phyloP scores from a whole-genome alignment of 1,140 invertebrate species.

The Triops cancriformis region DNA sequence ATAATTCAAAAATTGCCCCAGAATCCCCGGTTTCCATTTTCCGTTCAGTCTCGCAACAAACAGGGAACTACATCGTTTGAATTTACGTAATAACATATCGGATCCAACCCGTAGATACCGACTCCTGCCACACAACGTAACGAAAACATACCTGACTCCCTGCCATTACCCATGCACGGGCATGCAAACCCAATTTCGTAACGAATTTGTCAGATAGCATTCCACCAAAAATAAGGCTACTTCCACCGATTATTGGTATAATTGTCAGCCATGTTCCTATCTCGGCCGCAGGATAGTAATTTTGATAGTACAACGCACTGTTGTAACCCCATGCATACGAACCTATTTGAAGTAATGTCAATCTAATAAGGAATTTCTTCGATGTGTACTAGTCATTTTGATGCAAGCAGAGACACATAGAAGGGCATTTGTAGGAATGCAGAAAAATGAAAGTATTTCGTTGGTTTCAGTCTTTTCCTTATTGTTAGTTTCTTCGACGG shows the following conservation, averaged over 20 bases:
- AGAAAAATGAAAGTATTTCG: conserved; percentile 44
- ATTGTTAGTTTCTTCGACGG: conserved; percentile 5
- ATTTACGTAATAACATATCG: too few species aligned
- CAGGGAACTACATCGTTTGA: too few species aligned
- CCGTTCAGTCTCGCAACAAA: too few species aligned
- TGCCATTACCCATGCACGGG: conserved; percentile 41
- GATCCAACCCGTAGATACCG: too few species aligned
- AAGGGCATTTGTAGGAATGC: conserved; percentile 66
- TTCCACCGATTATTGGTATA: conserved; percentile 40
- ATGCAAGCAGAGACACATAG: conserved; percentile 79
- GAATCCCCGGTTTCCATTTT: too few species aligned
- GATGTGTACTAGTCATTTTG: conserved; percentile 48
- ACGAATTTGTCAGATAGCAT: conserved; percentile 44
- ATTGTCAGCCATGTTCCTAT: conserved; percentile 41
- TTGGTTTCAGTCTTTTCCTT: neutral
- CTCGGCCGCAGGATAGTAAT: conserved; percentile 35
- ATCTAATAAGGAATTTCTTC: neutral
- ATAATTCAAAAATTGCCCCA: too few species aligned
- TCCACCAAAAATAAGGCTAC: conserved; percentile 39
- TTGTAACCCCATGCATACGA: conserved; percentile 45
- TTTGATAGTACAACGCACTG: conserved; percentile 41
- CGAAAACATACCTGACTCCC: conserved; percentile 35
- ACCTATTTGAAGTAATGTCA: conserved; percentile 26
- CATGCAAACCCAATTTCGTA: conserved; percentile 39
- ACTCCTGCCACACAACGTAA: neutral